Base-by-base conservation (phyloP, 2,888 invertebrate species). In the Hoplodrina blanda region DNA sequence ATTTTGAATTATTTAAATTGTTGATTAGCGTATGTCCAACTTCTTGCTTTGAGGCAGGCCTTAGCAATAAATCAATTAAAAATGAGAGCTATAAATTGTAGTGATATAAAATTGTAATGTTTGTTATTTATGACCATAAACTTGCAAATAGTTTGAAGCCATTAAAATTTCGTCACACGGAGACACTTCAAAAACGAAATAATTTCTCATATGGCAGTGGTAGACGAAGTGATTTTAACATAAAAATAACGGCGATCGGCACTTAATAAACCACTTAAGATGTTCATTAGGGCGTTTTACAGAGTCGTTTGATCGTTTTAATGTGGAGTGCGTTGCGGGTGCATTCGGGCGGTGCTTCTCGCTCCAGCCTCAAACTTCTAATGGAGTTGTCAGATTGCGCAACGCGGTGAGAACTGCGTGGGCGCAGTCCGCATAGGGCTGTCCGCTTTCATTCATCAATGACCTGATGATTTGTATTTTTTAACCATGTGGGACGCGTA, bases 221-320 rank as follows among this genome's bases (percentile, higher is more conserved):
- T 88, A 87, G 86, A 88, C 88, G 84, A 84, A 86, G 86, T 85
- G 88, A 89, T 86, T 90, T 91, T 91, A 91, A 90, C 92, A 93
- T 93, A 93, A 93, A 95, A 95, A 92, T 95, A 95, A 94, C 92
- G 93, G 93, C 93, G 90, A 91, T 92, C 91, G 89, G 89, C 95
- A 95, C 95, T 95, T 93, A 91, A 93, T 95, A 93, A 92, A 93
- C 92, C 95, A 95, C 95, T 95, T 93, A 95, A 95, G 92, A 91
- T 82, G 91, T 92, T 95, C 94, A 94, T 95, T 95, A 94, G 92
- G 89, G 90, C 89, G 90, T 91, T 91, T 89, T 91, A 90, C 88
- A 88, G 84, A 90, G 90, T 88, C 91, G 91, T 92, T 92, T 89
- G 93, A 92, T 94, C 91, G 93, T 89, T 94, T 94, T 94, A 94